Conservation (phyloP, 2,113 vertebrate genomes). For the Pelodiscus sinensis region DNA sequence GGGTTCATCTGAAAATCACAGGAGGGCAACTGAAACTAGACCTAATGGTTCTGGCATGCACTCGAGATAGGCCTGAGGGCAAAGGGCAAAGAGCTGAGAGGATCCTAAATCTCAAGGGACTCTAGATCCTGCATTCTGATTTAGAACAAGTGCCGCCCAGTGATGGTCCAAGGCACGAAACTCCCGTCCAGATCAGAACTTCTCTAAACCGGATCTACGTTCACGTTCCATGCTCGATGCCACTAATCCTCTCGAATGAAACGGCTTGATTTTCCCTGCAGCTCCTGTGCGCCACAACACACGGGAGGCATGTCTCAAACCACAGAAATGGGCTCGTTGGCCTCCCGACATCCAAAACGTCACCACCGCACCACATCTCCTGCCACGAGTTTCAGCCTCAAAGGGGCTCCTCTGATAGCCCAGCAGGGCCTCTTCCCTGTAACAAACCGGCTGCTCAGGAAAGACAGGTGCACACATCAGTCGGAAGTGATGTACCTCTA, state of each 20-base stretch:
- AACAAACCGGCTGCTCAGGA: background rate
- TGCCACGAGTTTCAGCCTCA: background rate
- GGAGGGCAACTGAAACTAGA: background rate
- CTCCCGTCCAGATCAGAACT: background rate
- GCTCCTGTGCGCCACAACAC: background rate
- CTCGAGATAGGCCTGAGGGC: background rate
- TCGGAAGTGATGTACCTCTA: background rate
- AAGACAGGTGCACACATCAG: fast-evolving
- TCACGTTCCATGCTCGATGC: background rate
- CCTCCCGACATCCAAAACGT: background rate
- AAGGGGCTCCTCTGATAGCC: background rate
- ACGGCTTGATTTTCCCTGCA: background rate
- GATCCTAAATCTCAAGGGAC: background rate
- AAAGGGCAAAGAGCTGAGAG: background rate
- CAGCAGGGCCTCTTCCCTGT: background rate
- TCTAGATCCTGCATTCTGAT: background rate
- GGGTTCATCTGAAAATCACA: background rate
- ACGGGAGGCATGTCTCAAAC: background rate
- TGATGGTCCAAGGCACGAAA: background rate
- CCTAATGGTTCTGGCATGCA: background rate
- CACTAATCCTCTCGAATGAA: background rate
- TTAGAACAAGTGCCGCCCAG: background rate
- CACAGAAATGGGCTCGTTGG: background rate
- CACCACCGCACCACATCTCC: background rate
- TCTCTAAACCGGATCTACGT: background rate